These are phyloP conservation scores for Ptychodera flava DNA, from an alignment of 35 echinoderm and acorn worm species.

Conservation along the genomic window DNA sequence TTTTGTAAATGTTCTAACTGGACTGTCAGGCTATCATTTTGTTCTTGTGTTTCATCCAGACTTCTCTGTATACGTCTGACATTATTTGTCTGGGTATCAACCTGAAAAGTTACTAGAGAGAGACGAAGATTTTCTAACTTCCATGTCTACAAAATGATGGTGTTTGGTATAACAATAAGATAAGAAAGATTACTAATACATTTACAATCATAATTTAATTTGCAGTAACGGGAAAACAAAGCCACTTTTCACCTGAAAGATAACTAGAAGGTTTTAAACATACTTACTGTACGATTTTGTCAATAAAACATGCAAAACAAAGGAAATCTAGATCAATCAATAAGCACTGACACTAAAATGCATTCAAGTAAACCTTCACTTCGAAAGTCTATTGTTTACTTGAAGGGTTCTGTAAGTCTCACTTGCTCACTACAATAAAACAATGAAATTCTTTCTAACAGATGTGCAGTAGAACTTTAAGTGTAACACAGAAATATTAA, in stretches of 20 bases:
- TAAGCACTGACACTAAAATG: too few species aligned
- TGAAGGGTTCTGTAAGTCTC: too few species aligned
- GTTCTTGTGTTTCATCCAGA: constrained; percentile 58
- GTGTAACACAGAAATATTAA: too few species aligned
- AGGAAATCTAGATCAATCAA: too few species aligned
- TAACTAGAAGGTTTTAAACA: neutral
- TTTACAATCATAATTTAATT: neutral
- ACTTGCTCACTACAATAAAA: too few species aligned
- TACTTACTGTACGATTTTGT: neutral
- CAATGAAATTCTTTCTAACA: too few species aligned
- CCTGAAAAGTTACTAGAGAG: constrained; percentile 24
- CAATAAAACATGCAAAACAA: too few species aligned
- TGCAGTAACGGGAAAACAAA: neutral
- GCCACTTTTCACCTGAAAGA: neutral
- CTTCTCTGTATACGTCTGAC: constrained; percentile 57
- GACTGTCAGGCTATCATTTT: constrained; percentile 57
- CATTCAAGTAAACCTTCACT: too few species aligned
- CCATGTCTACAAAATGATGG: neutral
- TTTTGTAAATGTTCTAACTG: constrained; percentile 74
- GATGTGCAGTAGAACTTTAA: too few species aligned
- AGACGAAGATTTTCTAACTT: too few species aligned
- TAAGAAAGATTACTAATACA: neutral
- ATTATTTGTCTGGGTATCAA: constrained; percentile 65
- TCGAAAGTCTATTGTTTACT: too few species aligned
- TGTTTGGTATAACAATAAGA: neutral